phyloP scores from a whole-genome alignment of 2,888 invertebrate genomes.

The Cantharis nigra region DNA sequence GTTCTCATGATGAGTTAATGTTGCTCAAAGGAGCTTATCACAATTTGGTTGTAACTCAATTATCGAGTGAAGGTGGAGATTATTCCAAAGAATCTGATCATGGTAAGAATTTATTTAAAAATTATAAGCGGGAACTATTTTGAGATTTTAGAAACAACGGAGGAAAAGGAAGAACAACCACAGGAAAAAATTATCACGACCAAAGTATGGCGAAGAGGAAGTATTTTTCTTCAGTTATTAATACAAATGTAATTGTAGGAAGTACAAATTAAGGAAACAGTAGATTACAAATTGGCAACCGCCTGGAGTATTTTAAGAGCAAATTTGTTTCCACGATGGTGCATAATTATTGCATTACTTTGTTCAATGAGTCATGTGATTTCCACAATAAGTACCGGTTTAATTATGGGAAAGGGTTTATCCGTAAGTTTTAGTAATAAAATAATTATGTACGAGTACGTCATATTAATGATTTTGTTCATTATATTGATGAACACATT shows the following conservation, averaged over 20 bases:
- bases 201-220: background rate
- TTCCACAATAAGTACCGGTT: no score
- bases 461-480: no score
- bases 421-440: no score
- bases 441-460: no score
- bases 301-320: background rate
- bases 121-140: no score
- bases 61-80: background rate
- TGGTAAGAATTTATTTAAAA: background rate
- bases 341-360: background rate
- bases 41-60: slow-evolving; percentile 57
- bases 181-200: background rate
- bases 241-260: background rate
- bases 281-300: background rate
- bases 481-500: no score
- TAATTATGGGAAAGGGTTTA: no score
- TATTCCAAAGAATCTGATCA: background rate
- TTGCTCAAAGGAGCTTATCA: slow-evolving; percentile 67
- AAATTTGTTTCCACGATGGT: background rate
- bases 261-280: background rate
- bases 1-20: slow-evolving; percentile 71
- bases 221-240: background rate
- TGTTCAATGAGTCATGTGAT: background rate
- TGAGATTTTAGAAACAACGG: background rate
- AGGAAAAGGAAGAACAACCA: background rate